Evolutionary conservation across 2,113 vertebrate genomes (phyloP), one percentile per base, ranked within the genome.

Genomic region (Blennius ocellaris): DNA sequence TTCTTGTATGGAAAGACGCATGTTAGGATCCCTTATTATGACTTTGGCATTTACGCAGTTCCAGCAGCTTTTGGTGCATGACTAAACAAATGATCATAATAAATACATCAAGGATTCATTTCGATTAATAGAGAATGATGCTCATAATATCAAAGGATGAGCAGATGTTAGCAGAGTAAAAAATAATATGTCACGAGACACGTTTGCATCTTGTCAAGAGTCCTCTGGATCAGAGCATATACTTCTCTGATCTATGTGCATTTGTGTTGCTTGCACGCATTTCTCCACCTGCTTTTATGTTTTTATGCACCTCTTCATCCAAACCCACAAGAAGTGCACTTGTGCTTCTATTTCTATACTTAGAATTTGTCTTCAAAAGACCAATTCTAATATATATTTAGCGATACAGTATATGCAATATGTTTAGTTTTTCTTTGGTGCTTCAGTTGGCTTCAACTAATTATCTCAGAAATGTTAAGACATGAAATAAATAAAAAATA

Each of bases 81-180:
- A 40, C 63, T 69, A 21, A 84, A 80, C 54, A 52, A 79, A 57
- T 37, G 21, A 73, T 78, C 44, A 78, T 59, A 69, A 78, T 37
- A 49, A 63, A 15, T 30, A 60, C 5, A 81, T 84, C 60, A 47
- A 64, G 7, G 57, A 83, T 81, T 69, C 43, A 59, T 50, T 82
- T 43, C 72, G 55, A 80, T 66, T 71, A 56, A 67, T 63, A 73
- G 43, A 12, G 60, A 65, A 73, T 44, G 51, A 16, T 37, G 40
- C 41, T 40, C 55, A 17, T 30, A 64, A 69, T 56, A 76, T 75
- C 17, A 72, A 60, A 65, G 37, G 57, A 44, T 52, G 37, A 53
- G 38, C 3, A 14, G 15, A 17, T 81, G 49, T 60, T 50, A 62
- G 55, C 30, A n/a, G 6, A 70, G 48, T 53, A 52, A 17, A 50